phyloP scores from a whole-genome alignment of 2,888 invertebrate species.

The Oasisia sp. region DNA sequence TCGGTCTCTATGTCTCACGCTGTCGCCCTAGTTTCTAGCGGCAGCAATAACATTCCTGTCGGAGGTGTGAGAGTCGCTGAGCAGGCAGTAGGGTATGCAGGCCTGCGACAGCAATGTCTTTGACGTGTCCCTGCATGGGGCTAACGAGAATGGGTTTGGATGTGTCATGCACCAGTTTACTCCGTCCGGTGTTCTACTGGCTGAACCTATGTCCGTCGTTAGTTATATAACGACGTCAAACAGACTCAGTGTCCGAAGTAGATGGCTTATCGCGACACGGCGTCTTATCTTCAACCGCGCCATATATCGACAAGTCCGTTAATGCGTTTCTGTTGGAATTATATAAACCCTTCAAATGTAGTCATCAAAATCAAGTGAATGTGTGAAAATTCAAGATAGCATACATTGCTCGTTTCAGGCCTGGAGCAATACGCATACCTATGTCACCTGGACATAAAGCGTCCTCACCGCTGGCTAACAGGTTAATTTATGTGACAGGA shows the following conservation, averaged over 20 bases:
- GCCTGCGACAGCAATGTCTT: too few relatives aligned
- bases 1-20: too few relatives aligned
- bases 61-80: too few relatives aligned
- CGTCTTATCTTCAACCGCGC: background rate
- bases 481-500: background rate
- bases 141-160: too few relatives aligned
- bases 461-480: background rate
- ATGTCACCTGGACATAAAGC: background rate
- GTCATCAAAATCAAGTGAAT: background rate
- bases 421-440: too few relatives aligned
- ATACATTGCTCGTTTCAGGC: too few relatives aligned
- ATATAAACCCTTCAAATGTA: background rate
- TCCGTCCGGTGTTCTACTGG: background rate
- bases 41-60: too few relatives aligned
- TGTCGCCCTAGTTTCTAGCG: too few relatives aligned
- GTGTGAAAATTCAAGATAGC: background rate
- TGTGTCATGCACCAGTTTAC: background rate
- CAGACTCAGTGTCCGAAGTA: background rate
- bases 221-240: background rate
- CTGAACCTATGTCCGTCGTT: background rate
- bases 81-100: too few relatives aligned
- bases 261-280: background rate
- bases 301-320: background rate
- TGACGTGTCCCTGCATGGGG: too few relatives aligned
- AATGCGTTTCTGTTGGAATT: background rate